Conservation (phyloP, 2,113 vertebrate species). For the Bothrops jararaca region DNA sequence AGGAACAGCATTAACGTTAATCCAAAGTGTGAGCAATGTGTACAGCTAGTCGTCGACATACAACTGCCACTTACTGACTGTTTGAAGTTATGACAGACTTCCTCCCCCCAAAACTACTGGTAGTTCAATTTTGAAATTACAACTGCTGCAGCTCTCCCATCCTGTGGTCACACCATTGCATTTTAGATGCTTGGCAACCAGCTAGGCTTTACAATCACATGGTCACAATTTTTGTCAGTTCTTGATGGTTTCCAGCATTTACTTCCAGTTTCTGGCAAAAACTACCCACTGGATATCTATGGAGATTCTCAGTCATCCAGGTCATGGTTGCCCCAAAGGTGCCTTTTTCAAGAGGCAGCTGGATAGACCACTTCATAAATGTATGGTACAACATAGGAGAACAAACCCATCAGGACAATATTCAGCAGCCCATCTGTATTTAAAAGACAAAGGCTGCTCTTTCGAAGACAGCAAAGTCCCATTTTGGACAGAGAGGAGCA, state of each 20-base stretch:
- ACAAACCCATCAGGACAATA: no score
- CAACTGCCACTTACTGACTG: neutral
- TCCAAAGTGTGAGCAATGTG: neutral
- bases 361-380: no score
- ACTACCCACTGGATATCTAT: no score
- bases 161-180: neutral
- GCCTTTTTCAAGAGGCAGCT: no score
- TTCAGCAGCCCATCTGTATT: no score
- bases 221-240: neutral
- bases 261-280: neutral
- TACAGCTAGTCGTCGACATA: neutral
- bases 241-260: neutral
- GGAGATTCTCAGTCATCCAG: no score
- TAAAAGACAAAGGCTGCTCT: no score
- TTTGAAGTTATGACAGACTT: neutral
- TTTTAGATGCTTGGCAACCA: neutral
- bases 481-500: no score
- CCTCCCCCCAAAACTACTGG: neutral
- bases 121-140: neutral
- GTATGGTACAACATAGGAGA: no score
- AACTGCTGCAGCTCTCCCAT: neutral
- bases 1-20: neutral
- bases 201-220: neutral
- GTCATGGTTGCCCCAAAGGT: no score
- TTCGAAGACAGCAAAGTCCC: no score